A percentile compares a stretch with the other conserved stretches of the same genome.
Evolutionary conservation across 2,797 vertebrate genomes (phyloP).

Genomic region (Helostoma temminkii): DNA sequence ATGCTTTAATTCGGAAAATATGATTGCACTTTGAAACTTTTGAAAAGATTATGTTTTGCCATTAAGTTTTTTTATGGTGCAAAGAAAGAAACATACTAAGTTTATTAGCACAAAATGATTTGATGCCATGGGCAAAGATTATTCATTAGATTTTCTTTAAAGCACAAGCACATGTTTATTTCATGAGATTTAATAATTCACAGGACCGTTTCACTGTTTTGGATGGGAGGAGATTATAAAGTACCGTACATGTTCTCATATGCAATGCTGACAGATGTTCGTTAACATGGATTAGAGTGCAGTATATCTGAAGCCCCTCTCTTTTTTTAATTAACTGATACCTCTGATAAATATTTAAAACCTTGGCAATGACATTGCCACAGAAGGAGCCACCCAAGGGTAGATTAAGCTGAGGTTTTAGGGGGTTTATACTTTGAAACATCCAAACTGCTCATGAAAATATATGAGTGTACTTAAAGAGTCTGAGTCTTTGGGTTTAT

Average conservation of each 20-base stretch:
- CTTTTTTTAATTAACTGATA: slow-evolving; percentile 88
- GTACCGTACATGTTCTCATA: slow-evolving; percentile 51
- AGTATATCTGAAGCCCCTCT: slow-evolving; percentile 81
- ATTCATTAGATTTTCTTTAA: slow-evolving; percentile 39
- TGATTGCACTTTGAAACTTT: slow-evolving; percentile 30
- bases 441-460: slow-evolving; percentile 33
- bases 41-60: not conserved
- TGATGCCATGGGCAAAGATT: slow-evolving; percentile 30
- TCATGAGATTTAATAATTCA: slow-evolving; percentile 44
- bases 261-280: slow-evolving; percentile 79
- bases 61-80: slow-evolving; percentile 1
- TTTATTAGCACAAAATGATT: slow-evolving; percentile 42
- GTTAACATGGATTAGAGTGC: slow-evolving; percentile 82
- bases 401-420: slow-evolving; percentile 52
- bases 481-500: slow-evolving; percentile 15
- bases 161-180: slow-evolving; percentile 34
- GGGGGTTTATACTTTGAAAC: slow-evolving; percentile 51
- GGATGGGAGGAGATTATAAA: slow-evolving; percentile 56
- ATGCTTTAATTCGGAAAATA: slow-evolving; percentile 21
- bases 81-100: slow-evolving; percentile 15
- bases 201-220: slow-evolving; percentile 28
- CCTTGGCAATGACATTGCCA: slow-evolving; percentile 81
- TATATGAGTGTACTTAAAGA: slow-evolving; percentile 19
- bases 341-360: slow-evolving; percentile 86
- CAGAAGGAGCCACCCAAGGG: slow-evolving; percentile 75